These are phyloP conservation scores for Branchinecta lindahli DNA, from an alignment of 1,140 invertebrate genomes.

Conservation along the genomic window DNA sequence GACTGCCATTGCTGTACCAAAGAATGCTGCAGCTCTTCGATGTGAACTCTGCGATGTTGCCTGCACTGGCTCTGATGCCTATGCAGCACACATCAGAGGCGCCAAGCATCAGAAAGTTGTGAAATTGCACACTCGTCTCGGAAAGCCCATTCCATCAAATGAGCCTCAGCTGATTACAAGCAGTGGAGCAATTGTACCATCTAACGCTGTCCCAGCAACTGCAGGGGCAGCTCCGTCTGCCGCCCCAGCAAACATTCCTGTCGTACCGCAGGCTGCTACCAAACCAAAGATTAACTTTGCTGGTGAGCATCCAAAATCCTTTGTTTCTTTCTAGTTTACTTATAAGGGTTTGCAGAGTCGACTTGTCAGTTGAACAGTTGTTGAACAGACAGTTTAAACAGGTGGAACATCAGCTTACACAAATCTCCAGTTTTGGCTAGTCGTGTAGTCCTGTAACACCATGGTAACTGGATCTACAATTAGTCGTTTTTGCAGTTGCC, in stretches of 20 bases:
- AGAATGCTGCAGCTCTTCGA: slow-evolving; percentile 26
- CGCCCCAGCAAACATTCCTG: slow-evolving; percentile 21
- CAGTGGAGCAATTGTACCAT: slow-evolving; percentile 11
- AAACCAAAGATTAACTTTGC: slow-evolving; percentile 82
- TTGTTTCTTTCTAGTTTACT: slow-evolving; percentile 14
- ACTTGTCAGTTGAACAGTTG: slow-evolving; percentile 28
- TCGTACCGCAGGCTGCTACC: slow-evolving; percentile 36
- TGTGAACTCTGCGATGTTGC: slow-evolving; percentile 85
- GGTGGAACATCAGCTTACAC: no score
- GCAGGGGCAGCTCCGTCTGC: slow-evolving; percentile 27
- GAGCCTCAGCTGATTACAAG: slow-evolving; percentile 62
- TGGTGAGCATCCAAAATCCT: slow-evolving; percentile 33
- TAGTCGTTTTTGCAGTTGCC: no score
- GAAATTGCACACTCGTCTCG: slow-evolving; percentile 86
- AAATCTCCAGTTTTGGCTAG: no score
- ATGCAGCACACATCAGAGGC: slow-evolving; percentile 91
- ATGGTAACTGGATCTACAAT: no score
- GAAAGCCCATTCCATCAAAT: slow-evolving; percentile 88
- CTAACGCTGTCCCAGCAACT: slow-evolving; percentile 17
- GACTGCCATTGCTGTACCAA: slow-evolving; percentile 29
- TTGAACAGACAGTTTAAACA: slow-evolving; percentile 19
- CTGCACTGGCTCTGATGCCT: slow-evolving; percentile 92
- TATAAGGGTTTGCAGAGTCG: not conserved
- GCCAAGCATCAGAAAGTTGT: slow-evolving; percentile 86
- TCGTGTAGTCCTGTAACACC: no score